Percentiles rank a stretch among this genome's conserved stretches.
These are phyloP conservation scores for Amia ocellicauda DNA, from an alignment of 2,113 vertebrate genomes.

Conservation along the genomic window DNA sequence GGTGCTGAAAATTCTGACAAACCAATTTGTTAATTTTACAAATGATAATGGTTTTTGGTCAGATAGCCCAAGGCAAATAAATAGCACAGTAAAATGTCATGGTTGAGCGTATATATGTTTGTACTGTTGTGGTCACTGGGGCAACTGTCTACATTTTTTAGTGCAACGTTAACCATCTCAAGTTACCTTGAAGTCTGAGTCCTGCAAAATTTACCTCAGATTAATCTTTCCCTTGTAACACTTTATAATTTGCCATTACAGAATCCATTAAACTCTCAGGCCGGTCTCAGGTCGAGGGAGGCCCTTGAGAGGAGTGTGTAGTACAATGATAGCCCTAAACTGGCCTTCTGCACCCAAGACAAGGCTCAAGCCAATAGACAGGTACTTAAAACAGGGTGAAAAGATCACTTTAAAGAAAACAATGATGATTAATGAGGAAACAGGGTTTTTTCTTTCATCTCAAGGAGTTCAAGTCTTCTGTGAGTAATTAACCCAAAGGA, in stretches of 20 bases:
- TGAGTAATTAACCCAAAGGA: constrained; percentile 73
- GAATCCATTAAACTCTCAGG: constrained; percentile 66
- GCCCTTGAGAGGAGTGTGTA: constrained; percentile 41
- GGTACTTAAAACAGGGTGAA: constrained; percentile 77
- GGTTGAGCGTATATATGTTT: constrained; percentile 56
- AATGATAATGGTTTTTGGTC: constrained; percentile 69
- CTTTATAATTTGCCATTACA: constrained; percentile 75
- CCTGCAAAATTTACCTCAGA: constrained; percentile 61
- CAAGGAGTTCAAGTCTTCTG: constrained; percentile 67
- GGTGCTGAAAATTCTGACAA: constrained; percentile 68
- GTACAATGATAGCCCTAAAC: constrained; percentile 40
- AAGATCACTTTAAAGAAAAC: constrained; percentile 76
- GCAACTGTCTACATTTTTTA: constrained; percentile 62
- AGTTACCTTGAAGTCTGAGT: constrained; percentile 61
- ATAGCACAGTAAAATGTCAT: constrained; percentile 35
- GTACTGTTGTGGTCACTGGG: constrained; percentile 49
- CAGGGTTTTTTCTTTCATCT: constrained; percentile 73
- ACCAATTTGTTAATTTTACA: constrained; percentile 77
- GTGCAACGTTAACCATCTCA: constrained; percentile 50
- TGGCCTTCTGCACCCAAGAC: constrained; percentile 63
- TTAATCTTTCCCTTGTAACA: constrained; percentile 77
- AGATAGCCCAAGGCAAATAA: constrained; percentile 55
- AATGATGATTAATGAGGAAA: constrained; percentile 77
- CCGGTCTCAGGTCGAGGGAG: constrained; percentile 59
- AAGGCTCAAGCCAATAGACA: constrained; percentile 63